phyloP scores from a whole-genome alignment of 2,888 invertebrate species.

The Eupithecia vulgata region DNA sequence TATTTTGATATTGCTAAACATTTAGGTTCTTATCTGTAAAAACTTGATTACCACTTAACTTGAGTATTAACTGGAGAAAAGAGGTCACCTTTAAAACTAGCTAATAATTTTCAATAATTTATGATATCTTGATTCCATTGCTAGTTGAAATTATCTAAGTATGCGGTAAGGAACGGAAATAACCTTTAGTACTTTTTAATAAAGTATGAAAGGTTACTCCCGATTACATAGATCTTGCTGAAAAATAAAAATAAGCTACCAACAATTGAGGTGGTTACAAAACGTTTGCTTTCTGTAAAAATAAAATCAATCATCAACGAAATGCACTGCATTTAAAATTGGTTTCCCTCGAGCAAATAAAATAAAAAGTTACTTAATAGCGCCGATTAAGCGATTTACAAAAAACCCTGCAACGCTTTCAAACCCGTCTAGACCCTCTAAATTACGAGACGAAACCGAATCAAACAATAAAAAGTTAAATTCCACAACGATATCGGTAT shows the following conservation, averaged over 20 bases:
- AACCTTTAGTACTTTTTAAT: too few relatives aligned
- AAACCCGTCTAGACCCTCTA: conserved; percentile 75
- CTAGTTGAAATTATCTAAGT: neutral
- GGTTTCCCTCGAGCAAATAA: conserved; percentile 33
- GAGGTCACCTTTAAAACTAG: neutral
- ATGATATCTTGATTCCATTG: neutral
- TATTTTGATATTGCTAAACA: conserved; percentile 53
- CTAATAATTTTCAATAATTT: neutral
- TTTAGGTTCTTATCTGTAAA: neutral
- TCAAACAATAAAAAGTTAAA: conserved; percentile 79
- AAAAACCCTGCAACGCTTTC: conserved; percentile 52
- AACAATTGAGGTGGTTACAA: conserved; percentile 1
- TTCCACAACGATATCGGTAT: conserved; percentile 79
- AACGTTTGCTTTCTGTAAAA: neutral
- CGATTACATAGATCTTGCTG: neutral
- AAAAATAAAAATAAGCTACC: neutral
- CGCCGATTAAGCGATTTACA: conserved; percentile 37
- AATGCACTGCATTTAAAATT: conserved; percentile 34
- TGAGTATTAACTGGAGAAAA: conserved; percentile 6
- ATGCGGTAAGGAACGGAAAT: neutral
- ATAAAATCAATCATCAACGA: conserved; percentile 27
- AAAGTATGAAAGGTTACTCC: neutral
- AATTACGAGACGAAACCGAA: conserved; percentile 76
- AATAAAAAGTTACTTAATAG: conserved; percentile 38
- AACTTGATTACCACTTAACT: conserved; percentile 38